phyloP scores from a whole-genome alignment of 2,888 invertebrate genomes.

The Philaethria dido region DNA sequence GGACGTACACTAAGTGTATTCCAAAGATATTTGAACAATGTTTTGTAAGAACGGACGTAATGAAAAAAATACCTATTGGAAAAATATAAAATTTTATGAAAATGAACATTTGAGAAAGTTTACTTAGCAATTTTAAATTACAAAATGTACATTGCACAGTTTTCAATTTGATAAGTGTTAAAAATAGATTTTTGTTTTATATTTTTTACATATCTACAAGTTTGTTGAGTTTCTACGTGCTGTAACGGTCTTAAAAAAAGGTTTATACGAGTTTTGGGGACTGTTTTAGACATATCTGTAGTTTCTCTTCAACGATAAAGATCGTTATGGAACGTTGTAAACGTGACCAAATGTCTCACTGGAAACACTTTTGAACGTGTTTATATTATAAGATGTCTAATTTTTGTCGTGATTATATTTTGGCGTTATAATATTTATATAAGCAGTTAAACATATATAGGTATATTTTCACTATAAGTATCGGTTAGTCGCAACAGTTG shows the following conservation, averaged over 20 bases:
- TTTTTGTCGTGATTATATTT: not conserved
- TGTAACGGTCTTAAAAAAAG: not conserved
- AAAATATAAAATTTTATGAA: not conserved
- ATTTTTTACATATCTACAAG: not conserved
- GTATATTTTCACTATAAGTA: not conserved
- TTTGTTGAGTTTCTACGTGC: not conserved
- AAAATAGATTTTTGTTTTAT: not conserved
- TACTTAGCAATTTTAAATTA: not conserved
- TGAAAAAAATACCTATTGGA: not conserved
- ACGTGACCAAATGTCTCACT: constrained; percentile 22
- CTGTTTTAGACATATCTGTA: constrained; percentile 14
- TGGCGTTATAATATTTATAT: too few species aligned
- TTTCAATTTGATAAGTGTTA: not conserved
- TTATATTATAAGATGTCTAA: constrained; percentile 17
- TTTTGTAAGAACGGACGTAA: too few species aligned
- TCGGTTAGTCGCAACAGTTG: not conserved
- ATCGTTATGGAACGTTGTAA: constrained; percentile 11
- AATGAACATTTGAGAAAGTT: not conserved
- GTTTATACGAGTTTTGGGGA: constrained; percentile 14
- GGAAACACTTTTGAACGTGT: constrained; percentile 17
- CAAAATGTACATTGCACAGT: not conserved
- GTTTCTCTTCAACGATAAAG: constrained; percentile 29
- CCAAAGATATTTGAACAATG: too few species aligned
- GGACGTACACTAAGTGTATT: too few species aligned
- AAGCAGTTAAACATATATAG: not conserved